Percentiles rank a stretch among this genome's conserved stretches.
These are phyloP conservation scores for Drosophila histrio DNA, from an alignment of 2,888 invertebrate genomes.

Conservation along the genomic window DNA sequence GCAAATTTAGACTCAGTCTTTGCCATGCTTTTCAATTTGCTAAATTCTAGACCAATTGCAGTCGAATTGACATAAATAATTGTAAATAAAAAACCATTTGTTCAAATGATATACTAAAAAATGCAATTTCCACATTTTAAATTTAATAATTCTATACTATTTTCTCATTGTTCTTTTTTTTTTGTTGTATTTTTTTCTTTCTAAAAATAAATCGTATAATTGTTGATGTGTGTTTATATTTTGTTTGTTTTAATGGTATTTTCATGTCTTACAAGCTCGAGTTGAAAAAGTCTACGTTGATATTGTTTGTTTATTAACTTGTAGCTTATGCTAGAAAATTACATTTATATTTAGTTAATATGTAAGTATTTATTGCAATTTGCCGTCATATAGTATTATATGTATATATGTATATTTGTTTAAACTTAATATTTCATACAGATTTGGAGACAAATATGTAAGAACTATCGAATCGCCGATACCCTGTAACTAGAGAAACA, in stretches of 20 bases:
- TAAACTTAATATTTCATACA: constrained; percentile 8
- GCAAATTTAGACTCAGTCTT: constrained; percentile 66
- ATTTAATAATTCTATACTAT: constrained; percentile 15
- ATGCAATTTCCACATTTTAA: constrained; percentile 14
- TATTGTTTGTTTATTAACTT: constrained; percentile 30
- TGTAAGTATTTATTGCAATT: constrained; percentile 36
- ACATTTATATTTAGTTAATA: constrained; percentile 34
- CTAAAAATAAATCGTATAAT: constrained; percentile 35
- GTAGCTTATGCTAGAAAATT: constrained; percentile 27
- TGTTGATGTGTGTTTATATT: neutral
- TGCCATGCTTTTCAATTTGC: constrained; percentile 39
- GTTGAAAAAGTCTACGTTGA: constrained; percentile 40
- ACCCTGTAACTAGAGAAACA: constrained; percentile 28
- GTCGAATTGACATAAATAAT: constrained; percentile 20
- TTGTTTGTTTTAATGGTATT: constrained; percentile 13
- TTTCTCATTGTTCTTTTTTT: too few species aligned
- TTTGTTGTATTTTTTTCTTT: neutral
- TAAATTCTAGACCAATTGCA: constrained; percentile 25
- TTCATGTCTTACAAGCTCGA: constrained; percentile 40
- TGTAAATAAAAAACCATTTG: neutral
- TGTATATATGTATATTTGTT: constrained; percentile 8
- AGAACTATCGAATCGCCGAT: constrained; percentile 1
- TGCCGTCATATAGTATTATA: constrained; percentile 14
- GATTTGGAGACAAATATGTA: constrained; percentile 4
- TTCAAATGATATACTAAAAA: constrained; percentile 6